These are phyloP conservation scores for Macaria notata DNA, from an alignment of 2,888 invertebrate species.

Conservation along the genomic window DNA sequence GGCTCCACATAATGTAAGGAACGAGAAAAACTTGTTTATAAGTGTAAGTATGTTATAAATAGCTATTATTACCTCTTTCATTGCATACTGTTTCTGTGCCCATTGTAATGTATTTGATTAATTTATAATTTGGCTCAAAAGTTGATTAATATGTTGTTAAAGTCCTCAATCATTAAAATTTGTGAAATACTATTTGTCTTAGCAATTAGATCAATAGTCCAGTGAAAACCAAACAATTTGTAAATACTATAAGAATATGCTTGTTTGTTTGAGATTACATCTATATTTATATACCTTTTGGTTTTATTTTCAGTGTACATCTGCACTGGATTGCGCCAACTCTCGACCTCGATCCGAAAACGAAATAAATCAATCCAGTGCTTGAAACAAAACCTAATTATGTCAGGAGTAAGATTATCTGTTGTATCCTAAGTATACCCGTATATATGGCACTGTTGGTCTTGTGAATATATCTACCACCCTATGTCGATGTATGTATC, in stretches of 20 bases:
- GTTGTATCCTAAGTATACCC: slow-evolving; percentile 43
- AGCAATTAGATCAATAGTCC: too few species aligned
- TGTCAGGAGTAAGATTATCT: slow-evolving; percentile 53
- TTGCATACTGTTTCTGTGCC: slow-evolving; percentile 20
- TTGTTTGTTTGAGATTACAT: slow-evolving; percentile 26
- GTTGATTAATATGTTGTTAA: too few species aligned
- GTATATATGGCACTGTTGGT: slow-evolving; percentile 54
- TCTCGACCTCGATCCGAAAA: slow-evolving; percentile 52
- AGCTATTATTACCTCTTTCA: slow-evolving; percentile 21
- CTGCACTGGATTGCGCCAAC: slow-evolving; percentile 65
- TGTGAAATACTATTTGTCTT: too few species aligned
- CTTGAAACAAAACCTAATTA: slow-evolving; percentile 48
- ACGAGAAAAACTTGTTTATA: slow-evolving; percentile 59
- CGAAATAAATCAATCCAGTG: slow-evolving; percentile 58
- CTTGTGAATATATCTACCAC: slow-evolving; percentile 54
- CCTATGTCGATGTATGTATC: slow-evolving; percentile 48
- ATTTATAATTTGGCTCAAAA: slow-evolving; percentile 8
- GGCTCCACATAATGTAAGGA: slow-evolving; percentile 83
- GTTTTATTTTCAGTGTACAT: slow-evolving; percentile 67
- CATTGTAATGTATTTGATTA: too few species aligned
- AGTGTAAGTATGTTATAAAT: slow-evolving; percentile 64
- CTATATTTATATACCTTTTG: slow-evolving; percentile 31
- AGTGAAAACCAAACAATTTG: slow-evolving; percentile 2
- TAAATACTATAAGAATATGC: slow-evolving; percentile 9
- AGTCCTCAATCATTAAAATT: too few species aligned